Conservation (phyloP, 2,113 vertebrate genomes). For the Sterna hirundo region DNA sequence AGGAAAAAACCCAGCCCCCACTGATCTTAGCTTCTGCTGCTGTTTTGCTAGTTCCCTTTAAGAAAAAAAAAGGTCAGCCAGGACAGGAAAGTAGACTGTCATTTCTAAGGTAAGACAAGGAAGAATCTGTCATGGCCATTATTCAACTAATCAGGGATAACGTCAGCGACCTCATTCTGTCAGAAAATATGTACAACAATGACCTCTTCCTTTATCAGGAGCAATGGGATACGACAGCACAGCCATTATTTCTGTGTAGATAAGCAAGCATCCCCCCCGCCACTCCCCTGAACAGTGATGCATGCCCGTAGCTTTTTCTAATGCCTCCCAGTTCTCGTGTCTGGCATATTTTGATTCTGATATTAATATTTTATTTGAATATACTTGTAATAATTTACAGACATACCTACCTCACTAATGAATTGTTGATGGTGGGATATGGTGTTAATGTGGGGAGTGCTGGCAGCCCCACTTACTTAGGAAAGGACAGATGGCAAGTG, state of each 20-base stretch:
- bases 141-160: constrained; percentile 65
- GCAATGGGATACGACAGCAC: not conserved
- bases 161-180: constrained; percentile 57
- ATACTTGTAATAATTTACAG: not conserved
- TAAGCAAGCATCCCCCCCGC: not conserved
- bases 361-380: not conserved
- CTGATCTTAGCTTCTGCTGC: not conserved
- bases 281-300: not conserved
- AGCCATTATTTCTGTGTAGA: constrained; percentile 21
- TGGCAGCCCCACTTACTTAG: not conserved
- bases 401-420: not conserved
- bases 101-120: constrained; percentile 6
- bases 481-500: not conserved
- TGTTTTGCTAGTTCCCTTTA: not conserved
- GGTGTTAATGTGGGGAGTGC: not conserved
- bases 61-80: not conserved
- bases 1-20: not conserved
- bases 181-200: constrained; percentile 50
- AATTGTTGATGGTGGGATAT: not conserved
- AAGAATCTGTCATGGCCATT: constrained; percentile 51
- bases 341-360: not conserved
- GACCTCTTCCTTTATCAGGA: constrained; percentile 60
- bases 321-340: not conserved
- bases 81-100: constrained; percentile 15
- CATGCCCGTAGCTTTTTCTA: not conserved